phyloP scores from a whole-genome alignment of 1,140 invertebrate species.

The Microplitis demolitor region DNA sequence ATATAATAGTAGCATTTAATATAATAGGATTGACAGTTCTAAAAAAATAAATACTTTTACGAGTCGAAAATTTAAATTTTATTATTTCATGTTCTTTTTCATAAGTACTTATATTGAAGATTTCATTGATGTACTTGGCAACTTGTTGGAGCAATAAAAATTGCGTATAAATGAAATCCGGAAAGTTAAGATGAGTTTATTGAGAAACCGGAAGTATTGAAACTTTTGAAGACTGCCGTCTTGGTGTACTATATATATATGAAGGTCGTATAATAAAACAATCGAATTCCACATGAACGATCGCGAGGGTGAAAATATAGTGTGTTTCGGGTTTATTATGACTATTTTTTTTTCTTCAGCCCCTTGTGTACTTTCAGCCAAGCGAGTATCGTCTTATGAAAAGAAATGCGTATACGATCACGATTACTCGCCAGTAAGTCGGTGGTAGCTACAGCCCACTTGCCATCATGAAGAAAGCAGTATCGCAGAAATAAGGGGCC shows the following conservation, averaged over 20 bases:
- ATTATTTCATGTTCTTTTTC: neutral
- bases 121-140: neutral
- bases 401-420: slow-evolving; percentile 4
- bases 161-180: slow-evolving; percentile 9
- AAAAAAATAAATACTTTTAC: too few relatives aligned
- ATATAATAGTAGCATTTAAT: too few relatives aligned
- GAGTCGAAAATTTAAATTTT: too few relatives aligned
- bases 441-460: neutral
- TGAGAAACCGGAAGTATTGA: slow-evolving; percentile 17
- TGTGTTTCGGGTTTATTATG: slow-evolving; percentile 6
- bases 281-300: slow-evolving; percentile 32
- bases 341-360: neutral
- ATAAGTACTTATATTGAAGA: neutral
- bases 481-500: neutral
- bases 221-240: slow-evolving; percentile 20
- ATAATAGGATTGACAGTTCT: too few relatives aligned
- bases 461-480: neutral
- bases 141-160: neutral
- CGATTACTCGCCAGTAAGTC: neutral
- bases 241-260: neutral
- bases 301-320: slow-evolving; percentile 23
- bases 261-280: slow-evolving; percentile 37
- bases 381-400: neutral
- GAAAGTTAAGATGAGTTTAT: slow-evolving; percentile 1
- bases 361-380: neutral